Evolutionary conservation across 2,113 vertebrate species (phyloP), one percentile per base, ranked within the genome.

Genomic region (Donacobius atricapilla): DNA sequence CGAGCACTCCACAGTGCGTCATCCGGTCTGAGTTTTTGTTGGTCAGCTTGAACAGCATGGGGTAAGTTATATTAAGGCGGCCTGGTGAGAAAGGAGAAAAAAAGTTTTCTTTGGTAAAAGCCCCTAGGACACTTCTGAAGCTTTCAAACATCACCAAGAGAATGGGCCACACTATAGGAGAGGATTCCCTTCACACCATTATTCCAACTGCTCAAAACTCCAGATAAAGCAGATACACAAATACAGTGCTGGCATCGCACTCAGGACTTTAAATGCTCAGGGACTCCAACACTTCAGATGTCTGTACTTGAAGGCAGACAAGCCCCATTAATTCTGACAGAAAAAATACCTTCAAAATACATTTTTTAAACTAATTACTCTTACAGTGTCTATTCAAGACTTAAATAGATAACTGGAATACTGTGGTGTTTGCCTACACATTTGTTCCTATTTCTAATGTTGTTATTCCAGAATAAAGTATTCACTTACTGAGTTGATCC

Each of bases 1-100:
- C 99, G 45, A 99, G 97, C 79, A 99, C 99, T 3, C 99, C 99
- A 44, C 99, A 99, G 95, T 99, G 99, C 0, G 99, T 99, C 99
- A 99, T 99, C 72, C 99, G 98, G 97, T 99, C 99, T 0, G 99
- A 99, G 95, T 99, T 99, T 95, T 99, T 99, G 97, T 99, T 99
- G 60, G 99, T 99, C 97, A 99, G 97, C 93, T 99, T 99, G 95
- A 99, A 99, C 80, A 99, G 97, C 99, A 99, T 99, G 2, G 99
- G 99, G 63, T 99, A 99, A 22, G 99, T 99, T 76, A 99, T 99
- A 77, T 99, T 99, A 77, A 99, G 99, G 78, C 99, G 98, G 96
- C 99, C 99, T 99, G 72, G 13, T 33, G 81, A 91, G 24, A 72
- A 60, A 77, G 71, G 23, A 85, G 6, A 24, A 20, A 48, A 40